Evolutionary conservation across 2,888 invertebrate species (phyloP).

Genomic region (Polyommatus iphigenia): DNA sequence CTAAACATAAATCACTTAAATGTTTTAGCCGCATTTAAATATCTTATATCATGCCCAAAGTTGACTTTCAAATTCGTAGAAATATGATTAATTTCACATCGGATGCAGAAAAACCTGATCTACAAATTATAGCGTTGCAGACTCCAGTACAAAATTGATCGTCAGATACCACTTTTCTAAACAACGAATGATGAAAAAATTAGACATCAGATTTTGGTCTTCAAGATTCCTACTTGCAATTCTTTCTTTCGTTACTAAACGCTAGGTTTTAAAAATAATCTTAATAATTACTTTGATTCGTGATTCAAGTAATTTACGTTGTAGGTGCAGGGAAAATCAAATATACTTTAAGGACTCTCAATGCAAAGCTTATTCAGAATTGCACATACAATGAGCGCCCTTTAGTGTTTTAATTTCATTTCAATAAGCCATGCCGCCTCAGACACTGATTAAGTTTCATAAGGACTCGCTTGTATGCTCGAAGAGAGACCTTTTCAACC

Average conservation of each 20-base stretch:
- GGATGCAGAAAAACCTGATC: neutral
- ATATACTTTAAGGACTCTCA: conserved; percentile 11
- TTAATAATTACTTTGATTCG: neutral
- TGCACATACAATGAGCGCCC: conserved; percentile 51
- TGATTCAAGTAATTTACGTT: neutral
- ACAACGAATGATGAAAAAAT: neutral
- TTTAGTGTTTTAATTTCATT: conserved; percentile 69
- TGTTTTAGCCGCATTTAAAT: neutral
- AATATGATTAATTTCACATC: neutral
- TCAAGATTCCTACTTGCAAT: neutral
- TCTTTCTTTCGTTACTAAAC: neutral
- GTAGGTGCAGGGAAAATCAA: neutral
- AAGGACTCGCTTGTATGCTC: conserved; percentile 51
- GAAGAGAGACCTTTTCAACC: neutral
- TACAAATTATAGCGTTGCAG: neutral
- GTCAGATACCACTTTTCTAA: neutral
- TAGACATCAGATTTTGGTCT: too few relatives aligned
- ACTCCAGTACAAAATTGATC: neutral
- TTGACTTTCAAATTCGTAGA: conserved; percentile 8
- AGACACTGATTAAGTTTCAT: conserved; percentile 71
- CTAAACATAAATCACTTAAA: neutral
- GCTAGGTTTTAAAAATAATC: neutral
- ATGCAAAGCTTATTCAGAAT: conserved; percentile 44
- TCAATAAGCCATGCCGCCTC: conserved; percentile 74
- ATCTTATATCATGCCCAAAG: neutral